A percentile compares a stretch with the other conserved stretches of the same genome.
phyloP scores from a whole-genome alignment of 2,888 invertebrate genomes.

The Lasius fuliginosus region DNA sequence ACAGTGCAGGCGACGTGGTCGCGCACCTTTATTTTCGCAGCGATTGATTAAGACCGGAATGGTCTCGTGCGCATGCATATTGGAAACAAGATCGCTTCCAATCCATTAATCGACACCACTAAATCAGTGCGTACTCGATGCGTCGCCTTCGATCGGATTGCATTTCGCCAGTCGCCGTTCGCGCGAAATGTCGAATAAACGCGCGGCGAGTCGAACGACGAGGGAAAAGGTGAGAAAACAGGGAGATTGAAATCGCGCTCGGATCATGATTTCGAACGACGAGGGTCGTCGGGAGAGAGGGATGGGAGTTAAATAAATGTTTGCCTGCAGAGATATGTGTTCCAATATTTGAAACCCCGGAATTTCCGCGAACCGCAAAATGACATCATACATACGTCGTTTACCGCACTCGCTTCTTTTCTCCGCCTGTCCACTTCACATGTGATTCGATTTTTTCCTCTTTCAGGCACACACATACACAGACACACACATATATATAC shows the following conservation, averaged over 20 bases:
- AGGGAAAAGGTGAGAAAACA: constrained; percentile 9
- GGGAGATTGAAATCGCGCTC: constrained; percentile 44
- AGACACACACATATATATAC: neutral
- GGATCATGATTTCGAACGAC: constrained; percentile 31
- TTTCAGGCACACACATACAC: constrained; percentile 17
- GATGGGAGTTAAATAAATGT: constrained; percentile 69
- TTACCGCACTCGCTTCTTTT: constrained; percentile 53
- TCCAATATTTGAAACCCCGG: constrained; percentile 70
- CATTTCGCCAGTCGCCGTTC: constrained; percentile 29
- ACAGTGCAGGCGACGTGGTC: neutral
- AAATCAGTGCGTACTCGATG: constrained; percentile 22
- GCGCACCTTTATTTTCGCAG: constrained; percentile 20
- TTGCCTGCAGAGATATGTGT: constrained; percentile 62
- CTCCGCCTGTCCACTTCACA: constrained; percentile 45
- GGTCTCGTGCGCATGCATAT: neutral
- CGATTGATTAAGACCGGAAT: constrained; percentile 32
- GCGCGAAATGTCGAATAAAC: constrained; percentile 47
- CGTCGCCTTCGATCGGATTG: constrained; percentile 43
- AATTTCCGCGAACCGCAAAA: constrained; percentile 72
- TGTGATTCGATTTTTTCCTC: constrained; percentile 54
- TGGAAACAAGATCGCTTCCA: constrained; percentile 43
- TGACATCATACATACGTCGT: constrained; percentile 68
- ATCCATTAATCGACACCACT: constrained; percentile 45
- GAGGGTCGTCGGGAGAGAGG: neutral
- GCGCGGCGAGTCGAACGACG: neutral